Evolutionary conservation across 2,888 invertebrate genomes (phyloP), one percentile per base, ranked within the genome.

Genomic region (Ophion obscuratus): DNA sequence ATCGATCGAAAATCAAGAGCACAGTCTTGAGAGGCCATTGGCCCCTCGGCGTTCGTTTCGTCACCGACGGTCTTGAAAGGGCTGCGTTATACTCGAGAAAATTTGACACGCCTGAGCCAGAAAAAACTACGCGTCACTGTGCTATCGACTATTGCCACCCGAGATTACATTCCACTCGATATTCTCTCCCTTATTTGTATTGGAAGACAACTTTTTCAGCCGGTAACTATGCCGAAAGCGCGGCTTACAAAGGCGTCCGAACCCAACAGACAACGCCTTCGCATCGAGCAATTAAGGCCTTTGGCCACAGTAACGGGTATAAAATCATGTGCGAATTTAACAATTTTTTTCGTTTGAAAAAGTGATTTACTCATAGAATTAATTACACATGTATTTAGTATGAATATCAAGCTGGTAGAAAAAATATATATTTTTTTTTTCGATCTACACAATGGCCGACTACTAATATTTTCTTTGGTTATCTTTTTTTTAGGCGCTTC

Each of bases 1-100:
- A 86, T 86, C 83, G 78, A 64, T 66, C 36, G 24, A 57, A 80
- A 81, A 78, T 64, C 68, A 74, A 62, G 73, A 67, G 78, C 44
- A 79, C 24, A 36, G 70, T 44, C 27, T 27, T 44, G 27, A 40
- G 14, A 36, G 47, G 40, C 53, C 74, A 62, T 64, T 79, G 75
- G 76, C 68, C 70, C 47, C 53, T 17, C 17, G 44, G 31, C 31
- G 67, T 70, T 81, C 24, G 68, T 75, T 53, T 7, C 75, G 68
- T 81, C 61, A 68, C 68, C 79, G 36, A 62, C 20, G 70, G 47
- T 31, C 27, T 71, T n/a, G n/a, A 53, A 6, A n/a, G 11, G n/a
- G 24, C 36, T 24, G 53, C n/a, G 9, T 40, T 20, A 17, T 47
- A 57, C 20, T 27, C n/a, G 47, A 36, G 36, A 70, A 44, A 76